Conservation (phyloP, 2,113 vertebrate genomes). For the Carassius auratus region DNA sequence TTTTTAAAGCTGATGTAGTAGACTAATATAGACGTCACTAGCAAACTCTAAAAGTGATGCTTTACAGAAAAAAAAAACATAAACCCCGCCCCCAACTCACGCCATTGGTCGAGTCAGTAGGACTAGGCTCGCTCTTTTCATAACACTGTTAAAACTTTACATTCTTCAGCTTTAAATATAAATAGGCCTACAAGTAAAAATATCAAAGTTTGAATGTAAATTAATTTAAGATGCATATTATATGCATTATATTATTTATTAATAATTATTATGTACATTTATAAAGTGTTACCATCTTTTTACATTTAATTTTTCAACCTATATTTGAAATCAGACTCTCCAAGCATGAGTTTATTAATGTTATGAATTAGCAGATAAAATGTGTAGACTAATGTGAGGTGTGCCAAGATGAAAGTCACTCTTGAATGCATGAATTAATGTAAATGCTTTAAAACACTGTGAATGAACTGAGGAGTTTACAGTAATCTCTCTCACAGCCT, state of each 20-base stretch:
- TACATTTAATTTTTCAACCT: not conserved
- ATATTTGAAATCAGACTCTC: slow-evolving; percentile 1
- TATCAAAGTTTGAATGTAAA: not conserved
- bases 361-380: not conserved
- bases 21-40: not conserved
- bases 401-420: slow-evolving; percentile 40
- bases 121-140: not conserved
- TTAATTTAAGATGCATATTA: not conserved
- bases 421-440: slow-evolving; percentile 8
- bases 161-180: slow-evolving; percentile 16
- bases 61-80: not conserved
- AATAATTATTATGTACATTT: not conserved
- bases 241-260: not conserved
- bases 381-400: not conserved
- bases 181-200: not conserved
- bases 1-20: not conserved
- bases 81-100: not conserved
- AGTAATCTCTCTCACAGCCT: not conserved
- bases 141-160: not conserved
- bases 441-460: slow-evolving; percentile 49
- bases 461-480: slow-evolving; percentile 17
- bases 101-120: not conserved
- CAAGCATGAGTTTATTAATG: not conserved
- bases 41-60: not conserved
- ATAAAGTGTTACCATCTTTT: not conserved